Conservation (phyloP, 2,797 vertebrate genomes). For the Enteromius thamalakanensis region DNA sequence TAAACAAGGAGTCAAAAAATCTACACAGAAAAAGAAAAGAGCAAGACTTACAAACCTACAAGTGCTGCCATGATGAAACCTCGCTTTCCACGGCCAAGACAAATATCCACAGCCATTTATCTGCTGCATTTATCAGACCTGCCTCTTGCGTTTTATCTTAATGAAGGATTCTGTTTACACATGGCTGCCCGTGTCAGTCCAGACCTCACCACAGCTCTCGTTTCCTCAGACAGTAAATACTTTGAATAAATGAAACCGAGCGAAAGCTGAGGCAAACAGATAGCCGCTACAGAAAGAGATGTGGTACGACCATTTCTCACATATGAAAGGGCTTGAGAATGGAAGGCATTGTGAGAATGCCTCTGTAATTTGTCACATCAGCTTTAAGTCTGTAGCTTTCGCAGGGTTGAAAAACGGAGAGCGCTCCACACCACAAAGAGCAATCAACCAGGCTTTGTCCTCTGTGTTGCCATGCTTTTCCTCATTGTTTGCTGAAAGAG, state of each 20-base stretch:
- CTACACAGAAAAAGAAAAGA: neutral
- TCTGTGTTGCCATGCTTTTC: slow-evolving; percentile 35
- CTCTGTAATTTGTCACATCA: slow-evolving; percentile 48
- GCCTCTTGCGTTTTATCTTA: slow-evolving; percentile 73
- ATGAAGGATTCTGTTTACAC: slow-evolving; percentile 73
- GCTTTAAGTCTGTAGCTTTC: slow-evolving; percentile 51
- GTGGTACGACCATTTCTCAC: slow-evolving; percentile 37
- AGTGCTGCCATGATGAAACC: slow-evolving; percentile 51
- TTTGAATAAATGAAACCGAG: slow-evolving; percentile 58
- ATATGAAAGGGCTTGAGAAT: slow-evolving; percentile 34
- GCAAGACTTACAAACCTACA: neutral
- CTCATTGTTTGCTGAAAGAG: slow-evolving; percentile 48
- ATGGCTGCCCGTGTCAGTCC: slow-evolving; percentile 57
- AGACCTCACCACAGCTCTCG: slow-evolving; percentile 49
- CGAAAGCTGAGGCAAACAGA: slow-evolving; percentile 52
- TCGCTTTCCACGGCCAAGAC: slow-evolving; percentile 48
- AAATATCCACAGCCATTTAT: slow-evolving; percentile 56
- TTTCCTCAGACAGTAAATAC: slow-evolving; percentile 55
- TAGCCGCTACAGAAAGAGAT: slow-evolving; percentile 40
- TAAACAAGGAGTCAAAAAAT: slow-evolving; percentile 12
- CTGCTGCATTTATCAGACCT: slow-evolving; percentile 59
- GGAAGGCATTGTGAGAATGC: slow-evolving; percentile 41
- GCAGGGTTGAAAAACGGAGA: slow-evolving; percentile 17
- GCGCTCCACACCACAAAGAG: slow-evolving; percentile 36
- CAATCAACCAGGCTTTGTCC: slow-evolving; percentile 46